A percentile compares a stretch with the other conserved stretches of the same genome.
These are phyloP conservation scores for Rhamnusium bicolor DNA, from an alignment of 2,888 invertebrate species.

Conservation along the genomic window DNA sequence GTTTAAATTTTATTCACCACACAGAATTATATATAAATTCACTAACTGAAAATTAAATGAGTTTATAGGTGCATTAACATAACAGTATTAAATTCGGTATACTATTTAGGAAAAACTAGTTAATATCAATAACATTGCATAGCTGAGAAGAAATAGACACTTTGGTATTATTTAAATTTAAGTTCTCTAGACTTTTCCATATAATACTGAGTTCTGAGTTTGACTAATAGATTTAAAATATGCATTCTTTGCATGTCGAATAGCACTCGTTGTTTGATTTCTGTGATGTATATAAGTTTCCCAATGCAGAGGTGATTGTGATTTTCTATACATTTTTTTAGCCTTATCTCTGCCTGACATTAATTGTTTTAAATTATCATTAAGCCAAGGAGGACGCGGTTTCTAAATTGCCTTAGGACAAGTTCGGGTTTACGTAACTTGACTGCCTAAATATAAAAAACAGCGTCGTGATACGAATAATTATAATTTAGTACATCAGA, in stretches of 20 bases:
- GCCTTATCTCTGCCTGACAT: neutral
- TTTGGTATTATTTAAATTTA: neutral
- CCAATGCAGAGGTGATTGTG: neutral
- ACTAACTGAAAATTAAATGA: neutral
- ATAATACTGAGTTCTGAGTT: neutral
- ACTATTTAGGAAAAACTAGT: neutral
- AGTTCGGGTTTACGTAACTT: neutral
- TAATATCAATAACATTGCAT: neutral
- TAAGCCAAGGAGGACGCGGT: neutral
- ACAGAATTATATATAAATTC: neutral
- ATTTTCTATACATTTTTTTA: too few species aligned
- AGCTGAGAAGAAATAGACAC: neutral
- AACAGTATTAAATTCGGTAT: neutral
- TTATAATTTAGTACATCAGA: neutral
- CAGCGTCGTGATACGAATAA: too few species aligned
- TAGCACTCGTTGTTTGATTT: neutral
- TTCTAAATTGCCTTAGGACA: neutral
- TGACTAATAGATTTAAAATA: neutral
- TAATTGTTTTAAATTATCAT: neutral
- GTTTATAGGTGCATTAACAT: neutral
- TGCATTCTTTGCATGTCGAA: neutral
- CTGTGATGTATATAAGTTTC: neutral
- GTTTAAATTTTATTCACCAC: neutral
- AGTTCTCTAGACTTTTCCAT: neutral
- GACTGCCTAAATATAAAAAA: neutral